Percentiles rank a stretch among this genome's conserved stretches.
phyloP scores from a whole-genome alignment of 92 coral and sea anemone genomes.

The Pocillopora meandrina region DNA sequence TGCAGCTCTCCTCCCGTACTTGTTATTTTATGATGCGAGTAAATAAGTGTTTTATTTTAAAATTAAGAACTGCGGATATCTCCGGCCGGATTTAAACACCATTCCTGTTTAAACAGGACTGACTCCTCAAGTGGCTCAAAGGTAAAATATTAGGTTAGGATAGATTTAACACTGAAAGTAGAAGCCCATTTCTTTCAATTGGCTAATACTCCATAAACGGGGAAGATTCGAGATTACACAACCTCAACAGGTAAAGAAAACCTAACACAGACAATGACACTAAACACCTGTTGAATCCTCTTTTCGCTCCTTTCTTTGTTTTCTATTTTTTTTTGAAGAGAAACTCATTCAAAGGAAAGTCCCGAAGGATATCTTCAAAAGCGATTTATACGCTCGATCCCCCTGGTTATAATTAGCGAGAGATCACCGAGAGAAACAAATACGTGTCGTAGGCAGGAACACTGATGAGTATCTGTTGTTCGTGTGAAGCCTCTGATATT shows the following conservation, averaged over 20 bases:
- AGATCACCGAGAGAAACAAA: no score
- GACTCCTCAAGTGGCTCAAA: not conserved
- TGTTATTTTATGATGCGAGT: no score
- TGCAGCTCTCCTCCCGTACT: no score
- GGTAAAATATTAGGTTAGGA: not conserved
- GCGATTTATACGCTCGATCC: no score
- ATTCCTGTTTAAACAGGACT: not conserved
- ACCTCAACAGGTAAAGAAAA: conserved; percentile 14
- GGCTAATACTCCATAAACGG: not conserved
- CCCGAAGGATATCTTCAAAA: no score
- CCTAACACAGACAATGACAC: not conserved
- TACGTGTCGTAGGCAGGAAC: no score
- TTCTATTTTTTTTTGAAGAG: not conserved
- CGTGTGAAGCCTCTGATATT: no score
- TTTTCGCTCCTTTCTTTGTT: not conserved
- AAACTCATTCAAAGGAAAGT: not conserved
- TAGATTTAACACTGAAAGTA: not conserved
- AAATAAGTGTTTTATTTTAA: no score
- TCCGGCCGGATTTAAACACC: not conserved
- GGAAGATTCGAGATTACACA: not conserved
- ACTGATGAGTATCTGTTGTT: no score
- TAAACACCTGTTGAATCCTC: not conserved
- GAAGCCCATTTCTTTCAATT: not conserved
- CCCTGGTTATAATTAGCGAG: no score
- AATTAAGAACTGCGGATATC: not conserved